Evolutionary conservation across 2,888 invertebrate genomes (phyloP), one percentile per base, ranked within the genome.

Genomic region (Idaea aversata): DNA sequence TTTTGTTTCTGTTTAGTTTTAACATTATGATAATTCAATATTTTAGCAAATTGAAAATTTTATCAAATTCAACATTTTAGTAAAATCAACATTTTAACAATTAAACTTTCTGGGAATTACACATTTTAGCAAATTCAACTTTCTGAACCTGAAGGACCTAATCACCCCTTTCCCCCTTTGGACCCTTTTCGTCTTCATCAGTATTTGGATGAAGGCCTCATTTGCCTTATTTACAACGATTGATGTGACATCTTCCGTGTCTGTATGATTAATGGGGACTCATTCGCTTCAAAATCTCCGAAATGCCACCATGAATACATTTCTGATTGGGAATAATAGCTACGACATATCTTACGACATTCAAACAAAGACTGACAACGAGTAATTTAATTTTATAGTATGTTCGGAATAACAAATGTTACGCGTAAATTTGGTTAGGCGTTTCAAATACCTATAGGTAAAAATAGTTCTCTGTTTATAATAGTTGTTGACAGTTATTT

Each of bases 241-340:
- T 47, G 47, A 47, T 47, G 47, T 47, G 47, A 47, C 10, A 47
- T 47, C 47, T 47, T 13, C 36, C 10, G 47, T 47, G 10, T 13
- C 47, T 7, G 47, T 47, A 47, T 47, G 87, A 86, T 88, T 87
- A 88, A 84, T 84, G 80, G 4, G 47, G 13, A 10, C 47, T 47
- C 47, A 47, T 78, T 80, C 65, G 70, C 75, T 77, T 76, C 76
- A 75, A 68, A 69, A 72, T 76, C 70, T 70, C 64, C 72, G 70
- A 84, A 87, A 87, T 85, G 83, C 85, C 83, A 81, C 81, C 77
- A 77, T 74, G 78, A 82, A 84, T 83, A 80, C 77, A 81, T 77
- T 77, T 80, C 74, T 77, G 70, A 78, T 82, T 75, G 75, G 73
- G 69, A 78, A 47, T 47, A 47, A 47, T 47, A 47, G 47, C 83